Base-by-base conservation (phyloP, 2,113 vertebrate genomes). In the Psettodes erumei region DNA sequence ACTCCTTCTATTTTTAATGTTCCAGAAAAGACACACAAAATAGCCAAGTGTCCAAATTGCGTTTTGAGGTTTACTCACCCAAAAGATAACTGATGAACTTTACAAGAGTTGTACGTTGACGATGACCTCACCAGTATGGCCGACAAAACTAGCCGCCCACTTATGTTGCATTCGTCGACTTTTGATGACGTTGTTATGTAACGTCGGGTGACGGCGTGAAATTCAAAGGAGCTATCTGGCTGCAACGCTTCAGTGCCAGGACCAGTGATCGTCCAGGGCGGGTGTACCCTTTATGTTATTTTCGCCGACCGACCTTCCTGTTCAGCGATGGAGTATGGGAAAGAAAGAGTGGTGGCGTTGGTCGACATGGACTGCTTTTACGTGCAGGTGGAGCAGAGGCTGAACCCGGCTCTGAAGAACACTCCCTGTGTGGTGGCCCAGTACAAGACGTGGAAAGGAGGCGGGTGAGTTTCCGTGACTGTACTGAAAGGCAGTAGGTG, bases 351-450 rank as follows among this genome's bases (percentile, higher is more conserved):
- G 63, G 93, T 99, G 70, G 96, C 96, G 2, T 79, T 99, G 60
- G 94, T 97, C 53, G 98, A 99, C 78, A 99, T 99, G 98, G 98
- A 99, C 79, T 99, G 98, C 42, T 99, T 98, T 85, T 99, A 98
- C 77, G 96, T 99, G n/a, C 97, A 98, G 85, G 98, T 98, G 89
- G 98, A 99, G 32, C 98, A 98, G 90, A 92, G 95, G 30, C 84
- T 96, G 28, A 94, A 96, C 28, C 96, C 97, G 10, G 77, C 94
- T 53, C 94, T 99, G 81, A 94, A 71, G 54, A 95, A 95, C 81
- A 96, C 95, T 4, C 93, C 96, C 12, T 99, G 97, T 86, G 98
- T 96, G 32, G 97, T 99, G 28, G 96, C 96, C 19, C 98, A 99
- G 87, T 99, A 99, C 92, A 97, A 96, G 84, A 91, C 95, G n/a